Percentiles rank a stretch among this genome's conserved stretches.
phyloP scores from a whole-genome alignment of 2,797 vertebrate species.

The Sebastes jordani region DNA sequence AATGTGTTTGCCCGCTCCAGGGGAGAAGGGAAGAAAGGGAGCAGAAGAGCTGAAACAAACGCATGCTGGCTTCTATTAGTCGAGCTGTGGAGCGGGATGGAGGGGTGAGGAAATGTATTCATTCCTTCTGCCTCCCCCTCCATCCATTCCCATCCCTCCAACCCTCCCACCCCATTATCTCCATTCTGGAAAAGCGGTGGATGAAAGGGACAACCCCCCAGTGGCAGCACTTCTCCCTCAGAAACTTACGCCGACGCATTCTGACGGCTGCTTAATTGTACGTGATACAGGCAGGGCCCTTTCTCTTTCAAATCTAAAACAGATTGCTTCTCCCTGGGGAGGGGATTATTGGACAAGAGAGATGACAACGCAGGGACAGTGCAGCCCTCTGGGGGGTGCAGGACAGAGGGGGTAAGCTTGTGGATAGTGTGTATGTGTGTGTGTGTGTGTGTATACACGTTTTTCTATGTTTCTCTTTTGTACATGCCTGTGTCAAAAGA shows the following conservation, averaged over 20 bases:
- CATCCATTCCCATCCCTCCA: constrained; percentile 46
- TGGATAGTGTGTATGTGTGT: constrained; percentile 23
- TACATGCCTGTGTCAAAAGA: constrained; percentile 31
- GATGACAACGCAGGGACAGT: constrained; percentile 80
- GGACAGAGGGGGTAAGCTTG: constrained; percentile 52
- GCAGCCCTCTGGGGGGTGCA: constrained; percentile 61
- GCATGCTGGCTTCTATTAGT: constrained; percentile 84
- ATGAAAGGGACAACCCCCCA: constrained; percentile 79
- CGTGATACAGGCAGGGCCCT: constrained; percentile 76
- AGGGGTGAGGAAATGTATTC: constrained; percentile 73
- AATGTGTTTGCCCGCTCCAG: constrained; percentile 75
- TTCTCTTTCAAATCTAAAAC: constrained; percentile 83
- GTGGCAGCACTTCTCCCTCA: constrained; percentile 71
- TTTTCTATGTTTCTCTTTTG: constrained; percentile 55
- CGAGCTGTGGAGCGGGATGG: constrained; percentile 69
- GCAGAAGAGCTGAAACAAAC: constrained; percentile 80
- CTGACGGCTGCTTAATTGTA: constrained; percentile 83
- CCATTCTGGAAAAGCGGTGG: constrained; percentile 73
- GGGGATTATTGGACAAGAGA: constrained; percentile 77
- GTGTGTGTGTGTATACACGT: constrained; percentile 24
- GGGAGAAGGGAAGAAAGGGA: constrained; percentile 72
- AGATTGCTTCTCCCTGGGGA: constrained; percentile 83
- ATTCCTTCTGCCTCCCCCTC: constrained; percentile 36
- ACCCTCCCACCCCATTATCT: constrained; percentile 79
- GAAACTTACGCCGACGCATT: constrained; percentile 71